Conservation (phyloP, 1,140 invertebrate species). For the Plodia interpunctella region DNA sequence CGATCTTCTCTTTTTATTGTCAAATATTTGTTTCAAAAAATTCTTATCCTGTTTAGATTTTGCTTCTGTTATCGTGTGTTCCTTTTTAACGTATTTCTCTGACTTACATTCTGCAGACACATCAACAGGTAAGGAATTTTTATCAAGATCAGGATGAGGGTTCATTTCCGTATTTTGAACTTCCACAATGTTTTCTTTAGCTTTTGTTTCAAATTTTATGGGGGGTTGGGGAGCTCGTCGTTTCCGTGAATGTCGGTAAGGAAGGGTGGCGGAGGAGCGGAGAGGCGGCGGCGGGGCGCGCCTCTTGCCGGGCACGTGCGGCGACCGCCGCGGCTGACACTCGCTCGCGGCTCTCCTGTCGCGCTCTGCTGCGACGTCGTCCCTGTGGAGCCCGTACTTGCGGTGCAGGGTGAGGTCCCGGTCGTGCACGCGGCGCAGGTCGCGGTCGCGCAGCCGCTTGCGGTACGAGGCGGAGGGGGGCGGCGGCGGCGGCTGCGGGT, state of each 20-base stretch:
- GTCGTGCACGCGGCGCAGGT: constrained; percentile 75
- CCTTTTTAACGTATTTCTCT: constrained; percentile 37
- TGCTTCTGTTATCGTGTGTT: constrained; percentile 1
- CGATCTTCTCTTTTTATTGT: constrained; percentile 66
- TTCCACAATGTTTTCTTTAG: constrained; percentile 32
- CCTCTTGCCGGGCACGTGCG: constrained; percentile 85
- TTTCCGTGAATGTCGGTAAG: constrained; percentile 48
- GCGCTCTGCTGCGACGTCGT: constrained; percentile 59
- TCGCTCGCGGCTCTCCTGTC: constrained; percentile 77
- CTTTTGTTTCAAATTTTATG: constrained; percentile 21
- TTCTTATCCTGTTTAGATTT: constrained; percentile 8
- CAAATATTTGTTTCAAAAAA: constrained; percentile 58
- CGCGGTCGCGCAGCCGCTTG: constrained; percentile 79
- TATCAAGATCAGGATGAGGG: constrained; percentile 14
- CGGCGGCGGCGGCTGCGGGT: constrained; percentile 65
- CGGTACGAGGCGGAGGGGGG: constrained; percentile 80
- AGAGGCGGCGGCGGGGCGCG: constrained; percentile 83
- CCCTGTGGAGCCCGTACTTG: constrained; percentile 80
- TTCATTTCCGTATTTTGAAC: constrained; percentile 33
- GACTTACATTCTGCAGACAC: constrained; percentile 24
- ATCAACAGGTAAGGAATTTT: background rate
- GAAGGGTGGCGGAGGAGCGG: constrained; percentile 28
- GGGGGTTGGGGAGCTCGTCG: constrained; percentile 59
- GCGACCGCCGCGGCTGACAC: constrained; percentile 69
- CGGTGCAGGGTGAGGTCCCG: constrained; percentile 78